Conservation (phyloP, 2,797 vertebrate species). For the Tokudaia tokunoshimensis region DNA sequence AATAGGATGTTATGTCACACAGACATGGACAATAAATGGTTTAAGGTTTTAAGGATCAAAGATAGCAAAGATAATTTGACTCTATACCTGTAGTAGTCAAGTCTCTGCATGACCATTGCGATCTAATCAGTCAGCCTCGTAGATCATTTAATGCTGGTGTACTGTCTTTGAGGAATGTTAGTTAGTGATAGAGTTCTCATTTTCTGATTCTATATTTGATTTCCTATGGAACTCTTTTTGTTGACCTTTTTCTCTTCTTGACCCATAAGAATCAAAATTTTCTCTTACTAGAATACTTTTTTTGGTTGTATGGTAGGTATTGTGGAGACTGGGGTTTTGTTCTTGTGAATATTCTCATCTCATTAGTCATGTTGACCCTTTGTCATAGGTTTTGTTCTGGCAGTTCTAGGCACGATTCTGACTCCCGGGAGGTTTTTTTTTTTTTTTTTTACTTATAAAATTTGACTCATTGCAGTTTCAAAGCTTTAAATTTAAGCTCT, state of each 20-base stretch:
- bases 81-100: not conserved
- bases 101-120: not conserved
- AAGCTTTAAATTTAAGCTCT: conserved; percentile 30
- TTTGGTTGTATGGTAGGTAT: not conserved
- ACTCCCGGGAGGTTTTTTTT: not conserved
- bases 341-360: not conserved
- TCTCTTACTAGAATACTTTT: not conserved
- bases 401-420: not conserved
- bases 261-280: not conserved
- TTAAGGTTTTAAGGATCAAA: not conserved
- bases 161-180: not conserved
- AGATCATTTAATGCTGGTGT: not conserved
- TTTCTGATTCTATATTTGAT: not conserved
- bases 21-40: not conserved
- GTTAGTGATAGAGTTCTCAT: not conserved
- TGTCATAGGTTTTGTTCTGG: not conserved
- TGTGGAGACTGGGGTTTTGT: not conserved
- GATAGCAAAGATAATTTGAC: not conserved
- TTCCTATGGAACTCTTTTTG: not conserved
- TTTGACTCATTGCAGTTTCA: not conserved
- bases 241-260: not conserved
- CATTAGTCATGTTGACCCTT: not conserved
- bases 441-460: not conserved
- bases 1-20: not conserved
- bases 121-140: not conserved